phyloP scores from a whole-genome alignment of 37 sponge, comb jelly and placozoan genomes.

The Beroe ovata region DNA sequence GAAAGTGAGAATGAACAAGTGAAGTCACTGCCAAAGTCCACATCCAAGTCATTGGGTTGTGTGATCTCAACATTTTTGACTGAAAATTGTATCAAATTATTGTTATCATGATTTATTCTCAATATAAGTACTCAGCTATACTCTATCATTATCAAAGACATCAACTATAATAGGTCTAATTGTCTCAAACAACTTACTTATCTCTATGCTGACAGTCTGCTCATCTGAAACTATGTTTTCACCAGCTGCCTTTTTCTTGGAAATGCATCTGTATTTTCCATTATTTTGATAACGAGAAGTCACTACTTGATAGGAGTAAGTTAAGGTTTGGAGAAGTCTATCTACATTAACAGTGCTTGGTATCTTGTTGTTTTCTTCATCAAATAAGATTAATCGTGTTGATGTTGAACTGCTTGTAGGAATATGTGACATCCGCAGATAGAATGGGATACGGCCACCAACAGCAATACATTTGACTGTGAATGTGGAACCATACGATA shows the following conservation, averaged over 20 bases:
- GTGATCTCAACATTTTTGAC: background rate
- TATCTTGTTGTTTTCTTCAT: background rate
- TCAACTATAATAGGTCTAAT: too few relatives aligned
- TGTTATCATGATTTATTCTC: background rate
- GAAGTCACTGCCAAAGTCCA: background rate
- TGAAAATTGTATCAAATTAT: background rate
- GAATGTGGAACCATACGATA: background rate
- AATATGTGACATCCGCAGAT: background rate
- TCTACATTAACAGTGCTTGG: background rate
- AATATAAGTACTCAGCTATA: too few relatives aligned
- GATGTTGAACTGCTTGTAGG: background rate
- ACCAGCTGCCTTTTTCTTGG: background rate
- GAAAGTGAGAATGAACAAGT: background rate
- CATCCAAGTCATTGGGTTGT: background rate
- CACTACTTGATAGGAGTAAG: background rate
- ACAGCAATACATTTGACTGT: background rate
- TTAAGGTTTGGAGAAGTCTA: background rate
- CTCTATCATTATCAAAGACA: too few relatives aligned
- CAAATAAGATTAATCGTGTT: background rate
- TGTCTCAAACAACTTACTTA: background rate
- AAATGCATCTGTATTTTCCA: background rate
- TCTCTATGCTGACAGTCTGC: background rate
- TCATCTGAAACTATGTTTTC: background rate
- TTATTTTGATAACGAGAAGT: background rate
- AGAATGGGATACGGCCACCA: constrained; percentile 25